Evolutionary conservation across 2,113 vertebrate genomes (phyloP).

Genomic region (Chloroceryle aenea): DNA sequence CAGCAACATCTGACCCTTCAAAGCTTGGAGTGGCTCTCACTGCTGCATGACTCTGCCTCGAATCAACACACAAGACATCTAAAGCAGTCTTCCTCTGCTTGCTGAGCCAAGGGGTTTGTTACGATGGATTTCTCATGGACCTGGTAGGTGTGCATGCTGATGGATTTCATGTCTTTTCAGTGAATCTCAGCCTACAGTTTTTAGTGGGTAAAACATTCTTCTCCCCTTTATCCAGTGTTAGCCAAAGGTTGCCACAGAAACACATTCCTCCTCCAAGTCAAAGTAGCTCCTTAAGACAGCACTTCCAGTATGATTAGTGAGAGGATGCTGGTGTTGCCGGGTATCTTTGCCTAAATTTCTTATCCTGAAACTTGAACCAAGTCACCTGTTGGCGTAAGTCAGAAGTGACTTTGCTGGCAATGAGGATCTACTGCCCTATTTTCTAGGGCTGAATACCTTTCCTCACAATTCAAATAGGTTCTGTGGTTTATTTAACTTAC

Average conservation of each 20-base stretch:
- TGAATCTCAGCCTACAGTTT: neutral
- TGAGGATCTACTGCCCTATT: neutral
- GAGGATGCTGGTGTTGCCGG: slow-evolving; percentile 43
- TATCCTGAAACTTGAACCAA: slow-evolving; percentile 54
- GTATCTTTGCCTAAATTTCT: slow-evolving; percentile 43
- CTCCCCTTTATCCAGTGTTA: neutral
- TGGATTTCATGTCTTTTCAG: neutral
- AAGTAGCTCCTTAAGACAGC: neutral
- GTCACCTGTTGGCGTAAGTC: slow-evolving; percentile 50
- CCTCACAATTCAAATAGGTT: neutral
- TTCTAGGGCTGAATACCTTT: slow-evolving; percentile 30
- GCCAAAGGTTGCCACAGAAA: neutral
- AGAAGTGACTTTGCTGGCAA: slow-evolving; percentile 30
- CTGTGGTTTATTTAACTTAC: slow-evolving; percentile 26
- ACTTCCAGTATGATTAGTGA: neutral
- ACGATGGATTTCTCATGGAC: slow-evolving; percentile 39
- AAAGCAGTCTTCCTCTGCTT: neutral
- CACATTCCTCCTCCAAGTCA: neutral
- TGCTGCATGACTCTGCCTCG: slow-evolving; percentile 5
- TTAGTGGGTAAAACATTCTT: neutral
- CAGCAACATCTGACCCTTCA: neutral
- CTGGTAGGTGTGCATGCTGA: slow-evolving; percentile 54
- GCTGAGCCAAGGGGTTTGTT: neutral
- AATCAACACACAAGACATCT: neutral
- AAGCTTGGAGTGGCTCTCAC: neutral